Conservation (phyloP, 2,797 vertebrate genomes). For the Centroberyx gerrardi region DNA sequence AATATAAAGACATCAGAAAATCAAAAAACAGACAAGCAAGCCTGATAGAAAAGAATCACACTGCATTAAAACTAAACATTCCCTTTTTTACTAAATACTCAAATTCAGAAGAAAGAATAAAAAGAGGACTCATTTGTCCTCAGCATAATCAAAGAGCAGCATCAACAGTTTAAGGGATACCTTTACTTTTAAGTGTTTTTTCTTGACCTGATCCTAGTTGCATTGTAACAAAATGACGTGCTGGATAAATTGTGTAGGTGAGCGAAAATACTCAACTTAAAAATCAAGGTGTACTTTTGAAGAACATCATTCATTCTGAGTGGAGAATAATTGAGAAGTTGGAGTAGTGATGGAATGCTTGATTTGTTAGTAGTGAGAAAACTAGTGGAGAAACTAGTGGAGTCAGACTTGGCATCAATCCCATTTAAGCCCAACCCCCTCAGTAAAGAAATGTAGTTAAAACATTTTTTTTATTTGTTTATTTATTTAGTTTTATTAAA, state of each 20-base stretch:
- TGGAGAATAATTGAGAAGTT: constrained; percentile 9
- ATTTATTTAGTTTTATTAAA: neutral
- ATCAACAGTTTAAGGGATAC: constrained; percentile 42
- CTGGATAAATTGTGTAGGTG: neutral
- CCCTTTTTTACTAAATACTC: constrained; percentile 54
- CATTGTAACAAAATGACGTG: constrained; percentile 26
- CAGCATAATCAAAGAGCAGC: constrained; percentile 21
- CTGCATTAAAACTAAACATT: constrained; percentile 42
- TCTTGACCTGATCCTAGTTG: constrained; percentile 20
- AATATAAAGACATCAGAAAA: constrained; percentile 31
- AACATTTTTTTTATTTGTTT: neutral
- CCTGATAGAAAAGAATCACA: constrained; percentile 38
- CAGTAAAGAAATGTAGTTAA: neutral
- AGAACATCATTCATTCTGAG: neutral
- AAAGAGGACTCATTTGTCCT: constrained; percentile 49
- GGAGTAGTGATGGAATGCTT: constrained; percentile 50
- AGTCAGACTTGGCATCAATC: neutral
- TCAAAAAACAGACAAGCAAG: constrained; percentile 5
- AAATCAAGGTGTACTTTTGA: constrained; percentile 3
- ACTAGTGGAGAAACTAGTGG: neutral
- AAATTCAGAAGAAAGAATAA: constrained; percentile 34
- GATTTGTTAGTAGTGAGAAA: constrained; percentile 6
- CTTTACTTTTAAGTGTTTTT: constrained; percentile 16
- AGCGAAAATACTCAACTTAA: neutral
- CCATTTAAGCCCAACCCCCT: constrained; percentile 14